A percentile compares a stretch with the other conserved stretches of the same genome.
These are phyloP conservation scores for Parapristionchus giblindavisi DNA, from an alignment of 2,888 invertebrate species.

Conservation along the genomic window DNA sequence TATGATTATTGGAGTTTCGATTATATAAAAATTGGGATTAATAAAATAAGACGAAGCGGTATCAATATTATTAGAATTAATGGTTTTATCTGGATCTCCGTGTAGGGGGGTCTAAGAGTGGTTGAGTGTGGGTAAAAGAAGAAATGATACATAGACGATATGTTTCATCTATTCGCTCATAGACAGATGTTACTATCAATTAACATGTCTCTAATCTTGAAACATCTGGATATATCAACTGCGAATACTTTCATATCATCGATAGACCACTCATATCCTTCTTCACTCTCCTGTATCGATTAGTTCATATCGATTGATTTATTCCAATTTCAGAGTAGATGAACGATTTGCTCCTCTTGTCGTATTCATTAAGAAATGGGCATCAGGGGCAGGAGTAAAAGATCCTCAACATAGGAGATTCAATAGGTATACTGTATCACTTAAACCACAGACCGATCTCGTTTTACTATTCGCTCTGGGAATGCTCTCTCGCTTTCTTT, in stretches of 20 bases:
- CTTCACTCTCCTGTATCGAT: too few relatives aligned
- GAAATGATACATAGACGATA: too few relatives aligned
- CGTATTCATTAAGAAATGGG: conserved; percentile 52
- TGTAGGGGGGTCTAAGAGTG: too few relatives aligned
- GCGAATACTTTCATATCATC: too few relatives aligned
- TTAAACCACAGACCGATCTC: too few relatives aligned
- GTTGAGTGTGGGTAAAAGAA: too few relatives aligned
- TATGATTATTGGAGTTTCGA: not conserved
- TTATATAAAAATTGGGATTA: not conserved
- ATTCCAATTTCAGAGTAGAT: conserved; percentile 37
- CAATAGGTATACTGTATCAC: conserved; percentile 56
- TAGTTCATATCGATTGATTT: not conserved
- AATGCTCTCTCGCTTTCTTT: too few relatives aligned
- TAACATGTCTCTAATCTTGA: not conserved
- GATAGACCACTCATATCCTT: too few relatives aligned
- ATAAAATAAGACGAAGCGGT: not conserved
- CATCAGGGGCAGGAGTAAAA: conserved; percentile 44
- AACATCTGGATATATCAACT: too few relatives aligned
- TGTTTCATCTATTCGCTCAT: too few relatives aligned
- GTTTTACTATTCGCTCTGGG: too few relatives aligned
- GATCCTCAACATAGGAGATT: conserved; percentile 44
- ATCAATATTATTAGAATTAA: not conserved
- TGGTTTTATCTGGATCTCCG: not conserved
- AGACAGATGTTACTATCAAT: too few relatives aligned
- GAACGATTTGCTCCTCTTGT: conserved; percentile 42